Evolutionary conservation across 1,140 invertebrate genomes (phyloP), one percentile per base, ranked within the genome.

Genomic region (Berghia stephanieae): DNA sequence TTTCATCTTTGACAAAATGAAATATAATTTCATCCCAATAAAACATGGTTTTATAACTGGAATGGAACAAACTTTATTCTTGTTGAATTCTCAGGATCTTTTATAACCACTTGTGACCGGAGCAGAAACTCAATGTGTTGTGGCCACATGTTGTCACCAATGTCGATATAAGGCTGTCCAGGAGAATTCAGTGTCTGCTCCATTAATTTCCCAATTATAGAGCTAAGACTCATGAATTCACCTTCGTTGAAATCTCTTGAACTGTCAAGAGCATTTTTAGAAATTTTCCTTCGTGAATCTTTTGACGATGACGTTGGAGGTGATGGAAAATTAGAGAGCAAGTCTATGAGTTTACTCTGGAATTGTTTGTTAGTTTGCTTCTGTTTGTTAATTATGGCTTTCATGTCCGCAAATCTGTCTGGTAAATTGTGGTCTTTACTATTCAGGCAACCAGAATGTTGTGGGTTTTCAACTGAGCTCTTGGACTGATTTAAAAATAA

Each of bases 21-120:
- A n/a, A n/a, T n/a, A n/a, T n/a, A n/a, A n/a, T n/a, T n/a, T n/a
- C n/a, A n/a, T n/a, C n/a, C n/a, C n/a, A n/a, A n/a, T n/a, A n/a
- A n/a, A n/a, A n/a, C n/a, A n/a, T n/a, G n/a, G 24, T 42, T 38
- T 75, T 55, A 83, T 60, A 83, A 78, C 71, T 84, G 82, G 79
- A 82, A 84, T 16, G 83, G 82, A 34, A 79, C 70, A 52, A 84
- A 70, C 75, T 83, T 84, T 24, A 84, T 82, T 68, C 71, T 78
- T n/a, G 70, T 66, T 31, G 78, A 74, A 75, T 80, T 79, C 60
- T 84, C 78, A 68, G 80, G 79, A 63, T 84, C 82, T 70, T 79
- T 71, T 21, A 81, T n/a, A 18, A 72, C 83, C 75, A 84, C 80
- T 31, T 81, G 78, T 73, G 63, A 82, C 31, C 80, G 75, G 4